Conservation (phyloP, 1,140 invertebrate genomes). For the Pectinophora gossypiella region DNA sequence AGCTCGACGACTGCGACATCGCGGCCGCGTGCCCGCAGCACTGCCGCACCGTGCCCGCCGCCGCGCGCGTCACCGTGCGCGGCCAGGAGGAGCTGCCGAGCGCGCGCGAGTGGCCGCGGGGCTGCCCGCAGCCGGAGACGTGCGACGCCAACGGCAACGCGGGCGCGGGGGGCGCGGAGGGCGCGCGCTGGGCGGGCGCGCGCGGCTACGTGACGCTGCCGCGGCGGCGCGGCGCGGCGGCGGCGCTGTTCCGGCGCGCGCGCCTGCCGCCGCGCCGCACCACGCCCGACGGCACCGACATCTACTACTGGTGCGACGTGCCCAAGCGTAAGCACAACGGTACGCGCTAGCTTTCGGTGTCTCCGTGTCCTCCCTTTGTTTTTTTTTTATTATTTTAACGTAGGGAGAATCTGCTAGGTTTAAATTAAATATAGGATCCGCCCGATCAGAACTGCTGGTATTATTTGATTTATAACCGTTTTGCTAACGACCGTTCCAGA, state of each 20-base stretch:
- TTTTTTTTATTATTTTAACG: not conserved
- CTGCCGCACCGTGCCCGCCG: conserved; percentile 35
- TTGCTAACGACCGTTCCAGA: conserved; percentile 78
- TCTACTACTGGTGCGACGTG: conserved; percentile 90
- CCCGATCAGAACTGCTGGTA: not conserved
- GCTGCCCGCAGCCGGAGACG: conserved; percentile 24
- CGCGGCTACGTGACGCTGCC: conserved; percentile 37
- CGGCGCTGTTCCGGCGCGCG: conserved; percentile 25
- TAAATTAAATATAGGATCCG: too few relatives aligned
- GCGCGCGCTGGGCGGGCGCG: conserved; percentile 25
- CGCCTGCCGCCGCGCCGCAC: conserved; percentile 80
- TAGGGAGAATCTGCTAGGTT: not conserved
- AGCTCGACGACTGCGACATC: not conserved
- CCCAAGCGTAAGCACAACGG: conserved; percentile 74
- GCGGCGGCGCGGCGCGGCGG: conserved; percentile 67
- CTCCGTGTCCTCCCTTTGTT: too few relatives aligned
- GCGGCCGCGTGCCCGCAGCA: conserved; percentile 3
- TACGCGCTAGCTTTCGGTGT: conserved; percentile 27
- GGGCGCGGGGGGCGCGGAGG: conserved; percentile 22
- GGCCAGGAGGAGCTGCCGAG: conserved; percentile 82
- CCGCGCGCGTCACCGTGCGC: conserved; percentile 76
- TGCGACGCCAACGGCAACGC: conserved; percentile 28
- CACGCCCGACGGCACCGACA: conserved; percentile 86
- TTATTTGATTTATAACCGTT: not conserved
- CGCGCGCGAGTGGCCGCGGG: conserved; percentile 25